Percentiles rank a stretch among this genome's conserved stretches.
Evolutionary conservation across 2,113 vertebrate genomes (phyloP).

Genomic region (pig (Sus scrofa)): DNA sequence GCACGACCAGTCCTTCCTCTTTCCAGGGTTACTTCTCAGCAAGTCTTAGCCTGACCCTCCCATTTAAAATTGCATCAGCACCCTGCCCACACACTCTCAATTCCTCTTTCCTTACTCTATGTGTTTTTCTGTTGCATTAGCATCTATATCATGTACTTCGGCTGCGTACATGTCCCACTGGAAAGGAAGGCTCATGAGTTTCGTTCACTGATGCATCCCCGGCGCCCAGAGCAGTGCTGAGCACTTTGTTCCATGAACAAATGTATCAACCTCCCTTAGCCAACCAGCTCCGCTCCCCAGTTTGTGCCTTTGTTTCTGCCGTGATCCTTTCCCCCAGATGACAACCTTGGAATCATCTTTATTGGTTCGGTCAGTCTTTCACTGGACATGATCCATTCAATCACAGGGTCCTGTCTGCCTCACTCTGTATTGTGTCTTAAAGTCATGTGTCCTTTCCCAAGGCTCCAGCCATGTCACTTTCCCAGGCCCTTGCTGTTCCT

Average conservation of each 20-base stretch:
- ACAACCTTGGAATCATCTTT: neutral
- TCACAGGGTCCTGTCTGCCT: neutral
- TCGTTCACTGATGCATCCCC: neutral
- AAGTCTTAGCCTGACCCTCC: neutral
- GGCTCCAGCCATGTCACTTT: neutral
- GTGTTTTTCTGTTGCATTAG: neutral
- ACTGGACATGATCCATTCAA: neutral
- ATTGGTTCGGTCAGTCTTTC: neutral
- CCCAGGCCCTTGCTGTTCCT: neutral
- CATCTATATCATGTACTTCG: neutral
- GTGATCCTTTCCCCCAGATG: neutral
- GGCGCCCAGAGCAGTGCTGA: neutral
- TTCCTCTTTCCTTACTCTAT: neutral
- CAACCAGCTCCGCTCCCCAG: neutral
- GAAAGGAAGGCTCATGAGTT: neutral
- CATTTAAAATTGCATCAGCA: neutral
- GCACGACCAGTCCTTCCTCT: neutral
- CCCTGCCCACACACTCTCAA: neutral
- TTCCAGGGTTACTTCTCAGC: neutral
- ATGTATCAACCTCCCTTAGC: neutral
- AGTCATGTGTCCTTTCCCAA: neutral
- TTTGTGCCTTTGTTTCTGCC: neutral
- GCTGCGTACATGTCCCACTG: neutral
- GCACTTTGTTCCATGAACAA: neutral
- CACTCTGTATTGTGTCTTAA: neutral